These are phyloP conservation scores for Clistopyga incitator DNA, from an alignment of 2,888 invertebrate genomes.

Conservation along the genomic window DNA sequence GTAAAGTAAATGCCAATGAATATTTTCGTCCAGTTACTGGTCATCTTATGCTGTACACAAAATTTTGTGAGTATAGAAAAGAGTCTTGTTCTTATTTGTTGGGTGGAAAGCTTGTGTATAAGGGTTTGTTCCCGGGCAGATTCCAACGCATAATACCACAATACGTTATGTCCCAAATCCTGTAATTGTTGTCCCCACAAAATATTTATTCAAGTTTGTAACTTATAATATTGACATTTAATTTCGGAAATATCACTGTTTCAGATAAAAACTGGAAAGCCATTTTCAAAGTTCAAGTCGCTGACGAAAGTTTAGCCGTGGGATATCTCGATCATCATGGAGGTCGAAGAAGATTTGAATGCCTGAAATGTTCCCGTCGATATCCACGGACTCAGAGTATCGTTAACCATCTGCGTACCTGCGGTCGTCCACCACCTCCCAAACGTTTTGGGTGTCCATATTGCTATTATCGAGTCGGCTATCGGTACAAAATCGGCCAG, in stretches of 20 bases:
- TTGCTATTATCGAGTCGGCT: too few species aligned
- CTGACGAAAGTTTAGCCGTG: background rate
- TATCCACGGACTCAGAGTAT: background rate
- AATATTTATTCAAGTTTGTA: background rate
- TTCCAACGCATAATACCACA: too few species aligned
- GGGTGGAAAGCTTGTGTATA: background rate
- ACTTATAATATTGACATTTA: too few species aligned
- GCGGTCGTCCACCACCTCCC: background rate
- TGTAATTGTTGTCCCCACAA: background rate
- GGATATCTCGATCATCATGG: background rate
- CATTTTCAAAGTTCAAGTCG: background rate
- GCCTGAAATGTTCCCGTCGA: background rate
- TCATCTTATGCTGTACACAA: background rate
- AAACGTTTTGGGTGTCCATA: too few species aligned
- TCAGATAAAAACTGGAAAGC: background rate
- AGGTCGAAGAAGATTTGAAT: background rate
- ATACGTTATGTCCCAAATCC: background rate
- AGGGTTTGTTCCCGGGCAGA: background rate
- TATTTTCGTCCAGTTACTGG: background rate
- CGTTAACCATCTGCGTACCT: slow-evolving; percentile 54
- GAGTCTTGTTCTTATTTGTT: background rate
- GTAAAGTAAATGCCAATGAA: background rate
- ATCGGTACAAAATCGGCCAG: too few species aligned
- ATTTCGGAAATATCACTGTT: slow-evolving; percentile 5
- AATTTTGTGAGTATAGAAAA: background rate